phyloP scores from a whole-genome alignment of 1,140 invertebrate genomes.

The Temnothorax nylanderi region DNA sequence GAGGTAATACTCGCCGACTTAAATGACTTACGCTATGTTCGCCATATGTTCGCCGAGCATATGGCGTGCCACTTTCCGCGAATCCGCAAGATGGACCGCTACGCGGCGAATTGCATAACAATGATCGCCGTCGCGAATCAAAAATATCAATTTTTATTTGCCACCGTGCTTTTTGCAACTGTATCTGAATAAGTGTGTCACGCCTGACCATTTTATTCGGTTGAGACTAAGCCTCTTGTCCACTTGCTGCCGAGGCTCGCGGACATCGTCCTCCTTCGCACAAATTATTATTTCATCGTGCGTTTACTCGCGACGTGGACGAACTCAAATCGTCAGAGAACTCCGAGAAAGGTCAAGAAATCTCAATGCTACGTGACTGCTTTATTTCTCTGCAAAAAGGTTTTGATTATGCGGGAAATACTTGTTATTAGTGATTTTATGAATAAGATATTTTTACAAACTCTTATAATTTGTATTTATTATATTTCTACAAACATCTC shows the following conservation, averaged over 20 bases:
- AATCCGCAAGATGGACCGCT: conserved; percentile 70
- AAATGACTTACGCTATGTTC: conserved; percentile 49
- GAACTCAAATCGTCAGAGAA: neutral
- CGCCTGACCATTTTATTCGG: neutral
- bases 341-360: neutral
- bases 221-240: conserved; percentile 26
- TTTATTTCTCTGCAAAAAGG: neutral
- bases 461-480: neutral
- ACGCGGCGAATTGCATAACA: conserved; percentile 51
- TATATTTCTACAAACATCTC: neutral
- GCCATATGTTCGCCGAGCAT: conserved; percentile 70
- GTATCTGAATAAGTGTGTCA: conserved; percentile 35
- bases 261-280: neutral
- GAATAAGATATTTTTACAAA: neutral
- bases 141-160: conserved; percentile 21
- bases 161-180: conserved; percentile 25
- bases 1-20: conserved; percentile 34
- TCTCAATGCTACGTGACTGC: neutral
- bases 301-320: neutral
- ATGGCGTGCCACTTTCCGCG: conserved; percentile 79
- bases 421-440: neutral
- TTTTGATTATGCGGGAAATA: neutral
- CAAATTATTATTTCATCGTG: neutral
- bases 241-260: neutral
- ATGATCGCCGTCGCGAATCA: conserved; percentile 31